Evolutionary conservation across 1,140 invertebrate genomes (phyloP), one percentile per base, ranked within the genome.

Genomic region (Zophobas atratus): DNA sequence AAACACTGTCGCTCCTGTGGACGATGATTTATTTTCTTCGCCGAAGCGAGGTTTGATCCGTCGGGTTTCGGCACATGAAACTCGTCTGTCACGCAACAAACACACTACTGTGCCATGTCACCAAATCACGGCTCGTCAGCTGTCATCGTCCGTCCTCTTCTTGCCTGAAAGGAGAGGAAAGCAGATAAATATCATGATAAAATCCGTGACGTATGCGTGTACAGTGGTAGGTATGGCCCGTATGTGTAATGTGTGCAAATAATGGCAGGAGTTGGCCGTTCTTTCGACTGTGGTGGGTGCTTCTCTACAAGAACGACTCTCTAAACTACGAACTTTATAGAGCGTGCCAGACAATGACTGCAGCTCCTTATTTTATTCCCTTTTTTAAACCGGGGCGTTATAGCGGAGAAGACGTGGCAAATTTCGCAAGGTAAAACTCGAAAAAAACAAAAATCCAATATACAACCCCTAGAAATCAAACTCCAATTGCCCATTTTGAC

Each of bases 261-360:
- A 86, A 85, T 85, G 85, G 80, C 67, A 79, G 73, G 77, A 78
- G 76, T 75, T 80, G 78, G 76, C 76, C 82, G 78, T 79, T 80
- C 77, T 72, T 81, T 80, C 70, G 43, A 63, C 5, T 33, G 36
- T 57, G 53, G 72, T 75, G 72, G 72, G 72, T 57, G 72, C 36
- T 46, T 32, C 32, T 39, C 43, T 71, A 55, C 76, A 79, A 77
- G 74, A 81, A 77, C 79, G 79, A 77, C 81, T 77, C 80, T 83
- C 79, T 85, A 86, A 86, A 86, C 73, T 82, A 77, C 78, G 79
- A 74, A 81, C 72, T 86, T 86, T 86, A 86, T 86, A 81, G 81
- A 80, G 76, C 75, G 75, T 81, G 79, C 80, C 80, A 84, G 77
- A 83, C 82, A 82, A 82, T 81, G 70, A 53, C 70, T 76, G 72